Evolutionary conservation across 2,888 invertebrate genomes (phyloP), one percentile per base, ranked within the genome.

Genomic region (Luffia ferchaultella): DNA sequence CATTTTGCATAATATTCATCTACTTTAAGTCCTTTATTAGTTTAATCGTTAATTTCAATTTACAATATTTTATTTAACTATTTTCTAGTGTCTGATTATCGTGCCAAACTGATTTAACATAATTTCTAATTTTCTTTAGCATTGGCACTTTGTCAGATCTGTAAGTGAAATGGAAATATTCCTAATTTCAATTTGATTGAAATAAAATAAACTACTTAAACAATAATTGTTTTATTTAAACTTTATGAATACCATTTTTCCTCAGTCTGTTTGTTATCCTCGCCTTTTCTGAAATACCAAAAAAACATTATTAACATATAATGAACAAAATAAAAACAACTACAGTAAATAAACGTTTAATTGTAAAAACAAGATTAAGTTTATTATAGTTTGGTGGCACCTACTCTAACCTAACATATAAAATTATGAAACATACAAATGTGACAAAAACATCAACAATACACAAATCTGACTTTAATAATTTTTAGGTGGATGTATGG

Each of bases 271-370:
- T 30, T 7, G 30, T 43, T 17, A 45, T 57, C 55, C 5, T 57
- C 52, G 44, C 55, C 47, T 44, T 50, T 20, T 54, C 56, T 57
- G 56, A 57, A 57, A 54, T 18, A 42, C 18, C 52, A 50, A 53
- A 16, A 46, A 52, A 44, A 2, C 60, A 61, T 50, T 16, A 44
- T 18, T 18, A 54, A 57, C 55, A 52, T 5, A 49, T 51, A 49
- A 54, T 2, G 9, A n/a, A n/a, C 12, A 9, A 20, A 30, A 30
- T 30, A 30, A 30, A 30, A 30, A 3, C 3, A 7, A 12, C 3
- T 30, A 7, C 12, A 7, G 12, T 30, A 12, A 30, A 30, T 30
- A 30, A 30, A 30, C 30, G 59, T 73, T 66, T 71, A 71, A 64
- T 72, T 62, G 50, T 30, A 7, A 30, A 30, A 12, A 30, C 30